phyloP scores from a whole-genome alignment of 30 jellyfish, hydroid and myxozoan genomes.

The Pelagia noctiluca region DNA sequence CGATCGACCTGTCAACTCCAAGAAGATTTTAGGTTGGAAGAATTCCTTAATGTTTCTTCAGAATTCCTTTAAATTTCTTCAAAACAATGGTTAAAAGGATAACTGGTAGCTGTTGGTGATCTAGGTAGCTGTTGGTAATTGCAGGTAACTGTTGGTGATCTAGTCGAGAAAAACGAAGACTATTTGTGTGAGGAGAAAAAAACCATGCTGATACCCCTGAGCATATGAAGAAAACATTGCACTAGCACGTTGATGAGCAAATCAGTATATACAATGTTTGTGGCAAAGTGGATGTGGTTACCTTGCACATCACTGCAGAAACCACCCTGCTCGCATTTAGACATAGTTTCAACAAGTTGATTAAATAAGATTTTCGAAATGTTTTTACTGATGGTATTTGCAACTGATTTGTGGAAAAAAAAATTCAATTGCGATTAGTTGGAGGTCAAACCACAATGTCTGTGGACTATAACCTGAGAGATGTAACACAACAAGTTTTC shows the following conservation, averaged over 20 bases:
- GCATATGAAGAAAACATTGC: constrained; percentile 47
- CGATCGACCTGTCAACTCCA: constrained; percentile 37
- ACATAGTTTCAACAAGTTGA: too few species aligned
- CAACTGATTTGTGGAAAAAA: too few species aligned
- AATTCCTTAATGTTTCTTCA: constrained; percentile 46
- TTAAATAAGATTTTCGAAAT: too few species aligned
- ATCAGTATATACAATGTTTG: background rate
- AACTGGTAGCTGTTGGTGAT: constrained; percentile 61
- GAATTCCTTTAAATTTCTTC: too few species aligned
- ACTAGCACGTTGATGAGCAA: constrained; percentile 37
- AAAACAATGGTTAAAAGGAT: constrained; percentile 30
- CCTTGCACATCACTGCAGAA: background rate
- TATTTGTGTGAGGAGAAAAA: constrained; percentile 22
- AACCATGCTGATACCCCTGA: constrained; percentile 31
- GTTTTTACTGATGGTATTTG: too few species aligned
- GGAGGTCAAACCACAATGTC: too few species aligned
- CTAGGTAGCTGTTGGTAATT: too few species aligned
- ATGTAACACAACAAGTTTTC: too few species aligned
- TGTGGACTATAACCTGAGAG: too few species aligned
- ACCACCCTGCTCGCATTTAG: background rate
- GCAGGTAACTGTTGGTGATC: constrained; percentile 61
- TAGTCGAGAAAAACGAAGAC: constrained; percentile 48
- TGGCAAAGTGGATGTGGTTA: constrained; percentile 42
- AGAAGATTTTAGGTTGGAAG: constrained; percentile 28
- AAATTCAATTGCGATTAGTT: too few species aligned